These are phyloP conservation scores for Pipistrellus pygmaeus DNA, from an alignment of 2,797 vertebrate genomes.

Conservation along the genomic window DNA sequence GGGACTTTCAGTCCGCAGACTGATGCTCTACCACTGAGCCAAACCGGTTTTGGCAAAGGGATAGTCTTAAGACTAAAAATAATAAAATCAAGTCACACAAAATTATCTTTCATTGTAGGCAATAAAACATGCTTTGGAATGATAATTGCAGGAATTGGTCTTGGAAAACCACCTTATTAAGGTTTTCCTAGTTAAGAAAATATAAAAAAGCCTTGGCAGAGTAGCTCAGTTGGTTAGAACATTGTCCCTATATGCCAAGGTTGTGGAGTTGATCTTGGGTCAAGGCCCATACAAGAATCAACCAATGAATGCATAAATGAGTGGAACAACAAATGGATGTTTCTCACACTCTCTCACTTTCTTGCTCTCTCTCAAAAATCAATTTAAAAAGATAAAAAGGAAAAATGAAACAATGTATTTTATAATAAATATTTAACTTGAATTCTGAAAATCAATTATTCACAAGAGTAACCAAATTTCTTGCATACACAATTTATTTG, in stretches of 20 bases:
- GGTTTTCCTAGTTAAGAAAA: background rate
- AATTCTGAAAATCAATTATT: slow-evolving; percentile 51
- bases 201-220: slow-evolving; percentile 1
- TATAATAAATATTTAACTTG: slow-evolving; percentile 66
- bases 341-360: background rate
- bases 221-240: background rate
- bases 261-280: background rate
- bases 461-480: slow-evolving; percentile 31
- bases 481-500: background rate
- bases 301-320: background rate
- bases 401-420: slow-evolving; percentile 51
- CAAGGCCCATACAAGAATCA: background rate
- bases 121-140: slow-evolving; percentile 35
- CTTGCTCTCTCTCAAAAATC: background rate
- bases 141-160: background rate
- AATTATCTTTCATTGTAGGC: slow-evolving; percentile 18
- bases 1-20: too few species aligned
- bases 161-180: background rate
- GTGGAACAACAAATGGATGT: background rate
- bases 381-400: slow-evolving; percentile 13
- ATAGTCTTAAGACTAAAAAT: slow-evolving; percentile 35
- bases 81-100: slow-evolving; percentile 19
- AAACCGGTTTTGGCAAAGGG: background rate
- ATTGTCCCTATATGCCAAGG: background rate
- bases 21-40: too few species aligned